Conservation (phyloP, 2,113 vertebrate species). For the Zonotrichia leucophrys region DNA sequence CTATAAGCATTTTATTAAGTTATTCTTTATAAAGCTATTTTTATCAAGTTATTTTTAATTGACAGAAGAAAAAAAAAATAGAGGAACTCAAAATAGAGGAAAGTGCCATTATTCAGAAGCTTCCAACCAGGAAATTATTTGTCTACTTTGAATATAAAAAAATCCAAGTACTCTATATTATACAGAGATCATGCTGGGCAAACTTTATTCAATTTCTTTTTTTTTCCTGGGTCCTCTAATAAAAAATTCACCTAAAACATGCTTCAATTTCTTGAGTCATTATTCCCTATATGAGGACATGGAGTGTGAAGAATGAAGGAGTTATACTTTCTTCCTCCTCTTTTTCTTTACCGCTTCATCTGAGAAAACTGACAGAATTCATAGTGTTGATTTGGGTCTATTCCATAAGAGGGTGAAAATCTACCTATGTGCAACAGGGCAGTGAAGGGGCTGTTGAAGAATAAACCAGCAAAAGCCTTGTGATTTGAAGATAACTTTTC, state of each 20-base stretch:
- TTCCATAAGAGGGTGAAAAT: background rate
- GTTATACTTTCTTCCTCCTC: background rate
- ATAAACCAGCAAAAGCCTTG: background rate
- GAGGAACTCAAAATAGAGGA: background rate
- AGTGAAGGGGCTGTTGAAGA: background rate
- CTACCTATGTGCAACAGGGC: background rate
- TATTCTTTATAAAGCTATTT: conserved; percentile 28
- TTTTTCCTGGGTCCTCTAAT: background rate
- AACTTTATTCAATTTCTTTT: background rate
- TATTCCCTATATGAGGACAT: background rate
- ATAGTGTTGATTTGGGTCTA: background rate
- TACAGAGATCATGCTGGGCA: background rate
- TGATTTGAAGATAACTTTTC: background rate
- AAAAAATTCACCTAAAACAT: background rate
- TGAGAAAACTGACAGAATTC: background rate
- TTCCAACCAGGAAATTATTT: conserved; percentile 47
- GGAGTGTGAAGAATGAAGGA: background rate
- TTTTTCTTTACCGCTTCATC: background rate
- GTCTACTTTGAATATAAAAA: conserved; percentile 7
- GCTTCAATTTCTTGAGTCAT: background rate
- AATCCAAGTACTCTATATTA: background rate
- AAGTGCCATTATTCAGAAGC: conserved; percentile 23
- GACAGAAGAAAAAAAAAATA: background rate
- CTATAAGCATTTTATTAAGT: conserved; percentile 12
- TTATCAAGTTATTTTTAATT: conserved; percentile 34